Evolutionary conservation across 1,140 invertebrate species (phyloP).

Genomic region (Phenacoccus solenopsis): DNA sequence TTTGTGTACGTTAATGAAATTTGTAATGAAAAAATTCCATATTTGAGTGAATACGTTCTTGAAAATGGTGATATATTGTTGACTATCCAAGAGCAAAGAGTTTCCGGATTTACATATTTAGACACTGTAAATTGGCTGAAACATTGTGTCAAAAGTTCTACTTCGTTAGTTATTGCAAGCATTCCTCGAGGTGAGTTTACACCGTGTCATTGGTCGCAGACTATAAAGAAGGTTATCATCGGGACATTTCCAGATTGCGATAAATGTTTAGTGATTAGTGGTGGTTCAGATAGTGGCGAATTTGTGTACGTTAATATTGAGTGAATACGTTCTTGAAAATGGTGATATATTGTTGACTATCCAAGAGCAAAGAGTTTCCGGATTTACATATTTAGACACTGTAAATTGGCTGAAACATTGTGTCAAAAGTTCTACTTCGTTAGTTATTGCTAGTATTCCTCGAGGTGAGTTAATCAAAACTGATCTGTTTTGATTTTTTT

Average conservation of each 20-base stretch:
- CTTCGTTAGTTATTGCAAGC: constrained; percentile 42
- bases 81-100: constrained; percentile 49
- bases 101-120: constrained; percentile 46
- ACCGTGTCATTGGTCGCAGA: constrained; percentile 28
- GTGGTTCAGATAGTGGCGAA: constrained; percentile 46
- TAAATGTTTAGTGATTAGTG: constrained; percentile 31
- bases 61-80: constrained; percentile 42
- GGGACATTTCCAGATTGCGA: constrained; percentile 25
- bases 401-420: constrained; percentile 45
- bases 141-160: constrained; percentile 43
- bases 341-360: constrained; percentile 47
- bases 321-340: constrained; percentile 31
- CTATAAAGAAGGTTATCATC: constrained; percentile 26
- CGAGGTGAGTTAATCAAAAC: constrained; percentile 40
- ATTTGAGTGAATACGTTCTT: constrained; percentile 32
- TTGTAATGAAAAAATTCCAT: constrained; percentile 33
- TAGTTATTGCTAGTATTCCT: constrained; percentile 41
- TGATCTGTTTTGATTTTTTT: too few species aligned
- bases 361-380: constrained; percentile 48
- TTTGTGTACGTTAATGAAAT: constrained; percentile 39
- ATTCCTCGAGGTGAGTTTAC: constrained; percentile 39
- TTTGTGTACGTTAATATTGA: constrained; percentile 38
- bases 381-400: constrained; percentile 47
- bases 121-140: constrained; percentile 45
- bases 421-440: constrained; percentile 41